A percentile compares a stretch with the other conserved stretches of the same genome.
Conservation (phyloP, 2,113 vertebrate genomes). For the Leptodactylus fuscus region DNA sequence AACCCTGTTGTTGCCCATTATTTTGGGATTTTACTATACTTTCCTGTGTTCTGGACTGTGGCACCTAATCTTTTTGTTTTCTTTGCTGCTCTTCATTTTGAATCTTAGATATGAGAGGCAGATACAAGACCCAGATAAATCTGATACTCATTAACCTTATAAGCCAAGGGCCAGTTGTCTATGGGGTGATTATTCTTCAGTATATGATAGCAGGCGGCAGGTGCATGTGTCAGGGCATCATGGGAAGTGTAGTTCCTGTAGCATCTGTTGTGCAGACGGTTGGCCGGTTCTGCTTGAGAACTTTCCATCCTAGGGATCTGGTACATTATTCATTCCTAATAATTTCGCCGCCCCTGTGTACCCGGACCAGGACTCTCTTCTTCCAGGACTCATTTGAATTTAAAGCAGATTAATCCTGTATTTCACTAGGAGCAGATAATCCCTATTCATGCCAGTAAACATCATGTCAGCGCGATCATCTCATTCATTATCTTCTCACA, state of each 20-base stretch:
- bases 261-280: constrained; percentile 12
- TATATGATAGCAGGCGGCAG: background rate
- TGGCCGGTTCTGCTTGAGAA: background rate
- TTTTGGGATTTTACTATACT: too few species aligned
- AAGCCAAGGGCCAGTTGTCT: background rate
- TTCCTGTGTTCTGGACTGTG: too few species aligned
- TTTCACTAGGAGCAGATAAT: constrained; percentile 48
- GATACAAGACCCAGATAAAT: background rate
- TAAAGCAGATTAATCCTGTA: constrained; percentile 43
- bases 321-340: constrained; percentile 24
- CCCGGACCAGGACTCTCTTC: constrained; percentile 22
- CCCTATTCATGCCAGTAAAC: constrained; percentile 48
- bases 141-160: background rate
- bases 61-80: too few species aligned
- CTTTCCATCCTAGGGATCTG: background rate
- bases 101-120: background rate
- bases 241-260: constrained; percentile 25
- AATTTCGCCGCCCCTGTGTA: constrained; percentile 18
- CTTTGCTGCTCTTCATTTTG: too few species aligned
- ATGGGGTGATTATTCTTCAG: background rate
- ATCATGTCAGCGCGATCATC: constrained; percentile 41
- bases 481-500: constrained; percentile 20
- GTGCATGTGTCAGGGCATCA: constrained; percentile 7
- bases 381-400: constrained; percentile 33
- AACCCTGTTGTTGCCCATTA: too few species aligned